These are phyloP conservation scores for Eretmodus cyanostictus DNA, from an alignment of 2,113 vertebrate species.

Conservation along the genomic window DNA sequence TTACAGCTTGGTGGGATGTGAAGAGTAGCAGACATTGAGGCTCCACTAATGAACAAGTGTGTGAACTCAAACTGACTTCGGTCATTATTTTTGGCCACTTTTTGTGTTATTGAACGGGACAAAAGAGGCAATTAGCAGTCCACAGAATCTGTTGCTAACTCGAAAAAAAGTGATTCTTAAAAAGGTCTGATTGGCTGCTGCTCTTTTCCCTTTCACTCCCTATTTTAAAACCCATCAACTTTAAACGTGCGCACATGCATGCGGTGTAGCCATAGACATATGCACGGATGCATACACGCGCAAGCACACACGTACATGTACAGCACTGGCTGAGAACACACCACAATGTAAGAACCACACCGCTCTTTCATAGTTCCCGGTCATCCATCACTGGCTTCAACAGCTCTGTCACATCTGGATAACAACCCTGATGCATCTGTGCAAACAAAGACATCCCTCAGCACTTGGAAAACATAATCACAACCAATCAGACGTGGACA, in stretches of 20 bases:
- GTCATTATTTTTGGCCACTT: slow-evolving; percentile 46
- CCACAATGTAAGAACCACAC: background rate
- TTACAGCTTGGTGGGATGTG: slow-evolving; percentile 46
- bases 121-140: slow-evolving; percentile 40
- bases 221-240: slow-evolving; percentile 6
- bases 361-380: slow-evolving; percentile 26
- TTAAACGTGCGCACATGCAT: background rate
- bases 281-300: background rate
- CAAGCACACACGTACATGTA: background rate
- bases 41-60: slow-evolving; percentile 61
- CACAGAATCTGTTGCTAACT: slow-evolving; percentile 9
- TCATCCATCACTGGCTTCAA: slow-evolving; percentile 61
- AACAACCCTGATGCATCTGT: slow-evolving; percentile 55
- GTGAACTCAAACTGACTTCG: slow-evolving; percentile 37
- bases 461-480: slow-evolving; percentile 31
- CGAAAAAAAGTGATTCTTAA: slow-evolving; percentile 27
- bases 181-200: slow-evolving; percentile 22
- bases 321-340: background rate
- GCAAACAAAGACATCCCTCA: slow-evolving; percentile 38
- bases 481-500: slow-evolving; percentile 8
- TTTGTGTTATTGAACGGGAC: slow-evolving; percentile 34
- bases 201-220: slow-evolving; percentile 24
- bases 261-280: background rate
- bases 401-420: slow-evolving; percentile 48
- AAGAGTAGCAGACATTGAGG: slow-evolving; percentile 53